These are phyloP conservation scores for Axinella damicornis DNA, from an alignment of 37 sponge, comb jelly and placozoan species.

Conservation along the genomic window DNA sequence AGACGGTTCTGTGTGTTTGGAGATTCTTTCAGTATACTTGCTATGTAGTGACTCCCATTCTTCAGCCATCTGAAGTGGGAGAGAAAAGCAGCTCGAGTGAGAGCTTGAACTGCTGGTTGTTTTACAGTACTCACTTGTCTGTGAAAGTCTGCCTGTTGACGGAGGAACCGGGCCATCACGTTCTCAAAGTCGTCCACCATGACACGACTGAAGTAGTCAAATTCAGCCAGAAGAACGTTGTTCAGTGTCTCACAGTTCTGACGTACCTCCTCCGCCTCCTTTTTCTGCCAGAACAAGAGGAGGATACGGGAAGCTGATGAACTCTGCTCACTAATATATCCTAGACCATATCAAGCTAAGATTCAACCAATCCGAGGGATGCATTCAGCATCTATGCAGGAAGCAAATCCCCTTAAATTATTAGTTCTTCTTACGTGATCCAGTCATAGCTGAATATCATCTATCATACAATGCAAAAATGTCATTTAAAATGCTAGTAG, in stretches of 20 bases:
- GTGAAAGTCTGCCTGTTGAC: slow-evolving; percentile 74
- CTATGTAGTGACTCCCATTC: slow-evolving; percentile 41
- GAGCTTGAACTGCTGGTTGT: not conserved
- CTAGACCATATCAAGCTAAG: too few relatives aligned
- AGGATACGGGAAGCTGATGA: not conserved
- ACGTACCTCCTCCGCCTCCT: slow-evolving; percentile 75
- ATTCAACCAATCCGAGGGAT: too few relatives aligned
- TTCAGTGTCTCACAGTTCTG: slow-evolving; percentile 80
- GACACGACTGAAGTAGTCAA: slow-evolving; percentile 72
- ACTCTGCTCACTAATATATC: not conserved
- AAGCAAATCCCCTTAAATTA: too few relatives aligned
- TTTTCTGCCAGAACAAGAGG: slow-evolving; percentile 53
- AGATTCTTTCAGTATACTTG: slow-evolving; percentile 9
- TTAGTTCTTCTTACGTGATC: too few relatives aligned
- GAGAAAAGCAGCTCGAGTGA: not conserved
- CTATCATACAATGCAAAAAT: too few relatives aligned
- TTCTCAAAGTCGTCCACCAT: slow-evolving; percentile 62
- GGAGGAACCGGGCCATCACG: slow-evolving; percentile 42
- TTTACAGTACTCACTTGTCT: slow-evolving; percentile 49
- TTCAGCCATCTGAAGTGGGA: slow-evolving; percentile 31
- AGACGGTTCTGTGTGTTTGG: not conserved
- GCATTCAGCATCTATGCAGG: too few relatives aligned
- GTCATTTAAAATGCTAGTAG: too few relatives aligned
- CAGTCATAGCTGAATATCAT: too few relatives aligned
- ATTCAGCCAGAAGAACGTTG: slow-evolving; percentile 86